Base-by-base conservation (phyloP, 1,140 invertebrate genomes). In the Lamellibrachia luymesi region DNA sequence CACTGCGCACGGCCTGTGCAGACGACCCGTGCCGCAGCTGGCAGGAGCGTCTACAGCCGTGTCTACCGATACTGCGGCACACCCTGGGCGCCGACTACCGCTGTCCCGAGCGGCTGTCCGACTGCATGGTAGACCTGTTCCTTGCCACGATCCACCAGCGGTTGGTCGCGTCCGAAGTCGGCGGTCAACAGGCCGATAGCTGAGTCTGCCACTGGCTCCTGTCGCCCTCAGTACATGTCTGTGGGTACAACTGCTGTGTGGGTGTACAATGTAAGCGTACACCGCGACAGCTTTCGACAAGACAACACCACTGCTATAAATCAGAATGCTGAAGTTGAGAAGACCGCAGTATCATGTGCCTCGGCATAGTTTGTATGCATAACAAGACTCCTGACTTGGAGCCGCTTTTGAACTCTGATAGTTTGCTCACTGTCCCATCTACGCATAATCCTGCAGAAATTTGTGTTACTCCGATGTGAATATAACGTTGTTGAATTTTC, bases 71-170 rank as follows among this genome's bases (percentile, higher is more conserved):
- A 2, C 90, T 94, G 22, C 50, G 93, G 4, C 50, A 49, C 17
- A 91, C 51, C 27, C 91, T 94, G 2, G 94, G 94, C 49, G 90
- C 92, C 25, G 91, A 52, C 7, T 94, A 94, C 89, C 51, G 51
- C 7, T 52, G 92, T 27, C 94, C 94, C 51, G 51, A 7, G 17
- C 89, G 92, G n/a, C 10, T 64, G 2, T 22, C 92, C 22, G 92
- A 90, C 8, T 94, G 94, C 89, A 94, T 94, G 50, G 92, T 93
- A 22, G 94, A 94, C 90, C 92, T 94, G 50, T 56, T 94, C 2
- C 91, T 94, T n/a, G 93, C 92, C n/a, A 92, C 93, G 25, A 64
- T 94, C 49, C 90, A 91, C 13, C 90, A 91, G 50, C 90, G 50
- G 17, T 49, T 91, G 17, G 90, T 91, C 25, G 38, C 13, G 13